These are phyloP conservation scores for Diplolepis rosae DNA, from an alignment of 2,888 invertebrate genomes.

Conservation along the genomic window DNA sequence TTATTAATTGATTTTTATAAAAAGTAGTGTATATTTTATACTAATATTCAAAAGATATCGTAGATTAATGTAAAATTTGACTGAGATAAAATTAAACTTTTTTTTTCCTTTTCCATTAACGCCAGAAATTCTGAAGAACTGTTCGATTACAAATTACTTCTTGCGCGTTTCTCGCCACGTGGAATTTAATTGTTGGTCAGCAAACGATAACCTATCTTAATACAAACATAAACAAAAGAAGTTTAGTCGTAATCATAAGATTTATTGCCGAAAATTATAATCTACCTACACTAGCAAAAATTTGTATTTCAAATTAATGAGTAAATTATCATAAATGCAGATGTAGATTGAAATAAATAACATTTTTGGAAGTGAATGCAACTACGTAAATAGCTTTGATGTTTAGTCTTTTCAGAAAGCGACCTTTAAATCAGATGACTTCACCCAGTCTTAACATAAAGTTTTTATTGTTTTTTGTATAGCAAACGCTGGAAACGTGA, in stretches of 20 bases:
- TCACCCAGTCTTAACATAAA: too few relatives aligned
- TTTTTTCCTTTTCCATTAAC: too few relatives aligned
- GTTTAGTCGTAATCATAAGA: not conserved
- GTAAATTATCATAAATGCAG: not conserved
- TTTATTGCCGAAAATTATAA: too few relatives aligned
- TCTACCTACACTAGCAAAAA: too few relatives aligned
- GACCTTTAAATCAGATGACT: constrained; percentile 4
- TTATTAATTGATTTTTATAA: too few relatives aligned
- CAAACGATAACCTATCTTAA: too few relatives aligned
- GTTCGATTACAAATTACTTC: not conserved
- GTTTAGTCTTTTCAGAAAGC: not conserved
- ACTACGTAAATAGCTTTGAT: not conserved
- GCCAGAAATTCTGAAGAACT: too few relatives aligned
- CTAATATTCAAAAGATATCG: too few relatives aligned
- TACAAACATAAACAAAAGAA: not conserved
- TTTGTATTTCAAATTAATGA: not conserved
- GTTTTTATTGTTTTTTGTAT: constrained; percentile 42
- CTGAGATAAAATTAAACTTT: too few relatives aligned
- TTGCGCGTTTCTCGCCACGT: not conserved
- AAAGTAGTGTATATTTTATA: too few relatives aligned
- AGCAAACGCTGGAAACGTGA: constrained; percentile 34
- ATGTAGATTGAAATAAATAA: not conserved
- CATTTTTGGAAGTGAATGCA: not conserved
- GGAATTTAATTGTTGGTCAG: too few relatives aligned
- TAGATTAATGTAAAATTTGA: too few relatives aligned